These are phyloP conservation scores for Neotoxoptera formosana DNA, from an alignment of 1,140 invertebrate genomes.

Conservation along the genomic window DNA sequence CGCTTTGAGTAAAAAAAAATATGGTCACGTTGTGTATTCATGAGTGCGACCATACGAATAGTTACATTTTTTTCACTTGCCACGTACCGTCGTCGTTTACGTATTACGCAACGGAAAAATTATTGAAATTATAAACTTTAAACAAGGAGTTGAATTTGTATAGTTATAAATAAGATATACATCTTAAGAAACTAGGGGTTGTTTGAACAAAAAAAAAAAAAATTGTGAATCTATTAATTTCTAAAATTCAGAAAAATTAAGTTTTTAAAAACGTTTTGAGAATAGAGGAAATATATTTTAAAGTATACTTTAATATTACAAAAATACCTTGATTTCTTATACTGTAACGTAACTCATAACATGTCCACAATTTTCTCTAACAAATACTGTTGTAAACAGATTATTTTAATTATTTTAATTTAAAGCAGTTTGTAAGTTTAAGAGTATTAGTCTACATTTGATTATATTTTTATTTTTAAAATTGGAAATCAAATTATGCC, in stretches of 20 bases:
- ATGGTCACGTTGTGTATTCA: too few relatives aligned
- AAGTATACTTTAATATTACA: background rate
- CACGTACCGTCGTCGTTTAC: too few relatives aligned
- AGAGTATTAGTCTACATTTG: background rate
- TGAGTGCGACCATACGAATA: too few relatives aligned
- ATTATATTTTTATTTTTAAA: conserved; percentile 2
- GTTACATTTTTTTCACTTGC: too few relatives aligned
- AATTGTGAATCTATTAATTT: background rate
- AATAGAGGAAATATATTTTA: background rate
- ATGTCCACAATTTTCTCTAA: background rate
- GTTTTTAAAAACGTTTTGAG: background rate
- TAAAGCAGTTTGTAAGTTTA: background rate
- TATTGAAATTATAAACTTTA: too few relatives aligned
- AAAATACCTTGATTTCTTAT: background rate
- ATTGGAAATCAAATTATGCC: conserved; percentile 41
- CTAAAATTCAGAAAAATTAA: background rate
- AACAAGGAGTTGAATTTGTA: too few relatives aligned
- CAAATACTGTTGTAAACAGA: background rate
- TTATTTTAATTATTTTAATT: background rate
- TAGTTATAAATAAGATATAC: background rate
- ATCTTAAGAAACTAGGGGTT: background rate
- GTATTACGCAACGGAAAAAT: too few relatives aligned
- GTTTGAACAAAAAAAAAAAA: background rate
- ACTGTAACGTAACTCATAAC: background rate
- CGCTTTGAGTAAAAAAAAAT: too few relatives aligned